These are phyloP conservation scores for Sesamia nonagrioides DNA, from an alignment of 1,140 invertebrate species.

Conservation along the genomic window DNA sequence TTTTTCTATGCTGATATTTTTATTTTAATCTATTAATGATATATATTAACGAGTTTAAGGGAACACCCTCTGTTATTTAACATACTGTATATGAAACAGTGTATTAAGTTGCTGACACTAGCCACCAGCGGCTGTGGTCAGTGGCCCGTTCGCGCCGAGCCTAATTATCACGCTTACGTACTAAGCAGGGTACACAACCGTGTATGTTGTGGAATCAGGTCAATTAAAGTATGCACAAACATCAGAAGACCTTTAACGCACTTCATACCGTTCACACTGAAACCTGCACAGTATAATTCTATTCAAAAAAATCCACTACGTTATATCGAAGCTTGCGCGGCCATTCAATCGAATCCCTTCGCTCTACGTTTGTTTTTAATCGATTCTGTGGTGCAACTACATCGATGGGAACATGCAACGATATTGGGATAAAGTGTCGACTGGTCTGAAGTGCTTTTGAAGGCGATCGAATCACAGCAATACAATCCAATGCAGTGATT, in stretches of 20 bases:
- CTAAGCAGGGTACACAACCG: no score
- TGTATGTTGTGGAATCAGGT: no score
- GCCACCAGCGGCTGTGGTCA: no score
- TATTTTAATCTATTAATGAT: no score
- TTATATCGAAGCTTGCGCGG: neutral
- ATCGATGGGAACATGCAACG: neutral
- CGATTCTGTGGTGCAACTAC: constrained; percentile 15
- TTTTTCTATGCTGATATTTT: no score
- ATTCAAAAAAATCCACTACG: constrained; percentile 12
- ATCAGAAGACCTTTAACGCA: neutral
- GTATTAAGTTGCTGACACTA: no score
- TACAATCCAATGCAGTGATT: neutral
- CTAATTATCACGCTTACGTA: no score
- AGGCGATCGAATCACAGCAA: neutral
- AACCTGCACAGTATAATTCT: neutral
- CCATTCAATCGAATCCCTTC: constrained; percentile 17
- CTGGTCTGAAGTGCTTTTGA: constrained; percentile 7
- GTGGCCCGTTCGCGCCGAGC: no score
- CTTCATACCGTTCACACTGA: neutral
- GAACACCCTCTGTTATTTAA: no score
- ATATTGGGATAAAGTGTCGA: neutral
- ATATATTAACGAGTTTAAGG: no score
- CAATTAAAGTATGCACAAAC: neutral
- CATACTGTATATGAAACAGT: no score
- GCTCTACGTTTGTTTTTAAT: constrained; percentile 30